Percentiles rank a stretch among this genome's conserved stretches.
Conservation (phyloP, 2,113 vertebrate species). For the Zootoca vivipara region DNA sequence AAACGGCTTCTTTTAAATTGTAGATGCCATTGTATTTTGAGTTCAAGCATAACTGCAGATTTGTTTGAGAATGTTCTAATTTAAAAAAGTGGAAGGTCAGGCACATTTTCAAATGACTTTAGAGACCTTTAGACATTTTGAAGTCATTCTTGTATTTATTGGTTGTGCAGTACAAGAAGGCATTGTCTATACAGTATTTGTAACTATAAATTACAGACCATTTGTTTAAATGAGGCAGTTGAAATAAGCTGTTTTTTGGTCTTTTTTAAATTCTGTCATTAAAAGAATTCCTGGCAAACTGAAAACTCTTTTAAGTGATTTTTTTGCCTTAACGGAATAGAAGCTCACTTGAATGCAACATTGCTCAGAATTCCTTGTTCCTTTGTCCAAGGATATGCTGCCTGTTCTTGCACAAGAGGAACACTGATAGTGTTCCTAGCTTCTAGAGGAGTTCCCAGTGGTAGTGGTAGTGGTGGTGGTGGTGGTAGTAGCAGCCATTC, state of each 20-base stretch:
- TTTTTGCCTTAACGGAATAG: conserved; percentile 67
- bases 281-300: conserved; percentile 81
- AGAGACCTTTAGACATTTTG: conserved; percentile 65
- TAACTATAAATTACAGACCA: conserved; percentile 71
- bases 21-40: conserved; percentile 57
- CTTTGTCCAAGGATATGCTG: neutral
- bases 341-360: conserved; percentile 53
- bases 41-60: conserved; percentile 58
- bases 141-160: conserved; percentile 76
- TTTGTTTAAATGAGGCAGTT: conserved; percentile 71
- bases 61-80: conserved; percentile 49
- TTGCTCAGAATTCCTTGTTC: conserved; percentile 49
- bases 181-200: conserved; percentile 73
- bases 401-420: neutral
- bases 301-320: conserved; percentile 62
- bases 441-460: neutral
- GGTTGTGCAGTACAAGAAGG: conserved; percentile 73
- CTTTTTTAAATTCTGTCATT: conserved; percentile 80
- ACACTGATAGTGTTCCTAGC: neutral
- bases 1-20: conserved; percentile 61
- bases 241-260: conserved; percentile 75
- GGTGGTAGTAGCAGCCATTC: neutral
- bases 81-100: conserved; percentile 34
- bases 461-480: too few relatives aligned
- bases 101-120: conserved; percentile 56